phyloP scores from a whole-genome alignment of 1,140 invertebrate species.

The Euura saliciscinereae region DNA sequence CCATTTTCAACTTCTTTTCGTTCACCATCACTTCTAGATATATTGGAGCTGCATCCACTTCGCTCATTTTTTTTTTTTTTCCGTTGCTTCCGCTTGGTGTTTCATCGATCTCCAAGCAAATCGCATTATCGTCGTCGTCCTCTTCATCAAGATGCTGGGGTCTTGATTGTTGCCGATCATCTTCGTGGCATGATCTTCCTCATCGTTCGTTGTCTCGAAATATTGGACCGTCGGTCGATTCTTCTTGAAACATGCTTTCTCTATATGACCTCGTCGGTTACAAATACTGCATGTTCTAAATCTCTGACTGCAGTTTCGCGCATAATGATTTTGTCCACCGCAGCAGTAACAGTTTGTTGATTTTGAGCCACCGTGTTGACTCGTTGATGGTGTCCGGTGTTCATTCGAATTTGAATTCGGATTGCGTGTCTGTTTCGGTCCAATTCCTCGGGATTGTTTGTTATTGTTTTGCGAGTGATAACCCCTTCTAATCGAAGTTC shows the following conservation, averaged over 20 bases:
- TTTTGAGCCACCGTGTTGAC: not conserved
- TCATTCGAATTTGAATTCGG: not conserved
- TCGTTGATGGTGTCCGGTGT: not conserved
- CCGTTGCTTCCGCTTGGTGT: not conserved
- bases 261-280: not conserved
- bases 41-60: no score
- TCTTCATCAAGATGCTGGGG: constrained; percentile 24
- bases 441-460: no score
- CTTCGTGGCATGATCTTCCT: no score
- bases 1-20: constrained; percentile 14
- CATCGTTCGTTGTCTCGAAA: no score
- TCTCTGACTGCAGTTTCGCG: not conserved
- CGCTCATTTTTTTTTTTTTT: no score
- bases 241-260: not conserved
- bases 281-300: not conserved
- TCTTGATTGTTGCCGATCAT: no score
- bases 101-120: not conserved
- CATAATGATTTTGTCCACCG: not conserved
- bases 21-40: not conserved
- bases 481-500: no score
- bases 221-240: no score
- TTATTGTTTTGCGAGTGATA: no score
- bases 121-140: not conserved
- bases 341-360: not conserved
- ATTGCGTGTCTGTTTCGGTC: not conserved